Conservation (phyloP, 2,797 vertebrate genomes). For the Lithobates pipiens region DNA sequence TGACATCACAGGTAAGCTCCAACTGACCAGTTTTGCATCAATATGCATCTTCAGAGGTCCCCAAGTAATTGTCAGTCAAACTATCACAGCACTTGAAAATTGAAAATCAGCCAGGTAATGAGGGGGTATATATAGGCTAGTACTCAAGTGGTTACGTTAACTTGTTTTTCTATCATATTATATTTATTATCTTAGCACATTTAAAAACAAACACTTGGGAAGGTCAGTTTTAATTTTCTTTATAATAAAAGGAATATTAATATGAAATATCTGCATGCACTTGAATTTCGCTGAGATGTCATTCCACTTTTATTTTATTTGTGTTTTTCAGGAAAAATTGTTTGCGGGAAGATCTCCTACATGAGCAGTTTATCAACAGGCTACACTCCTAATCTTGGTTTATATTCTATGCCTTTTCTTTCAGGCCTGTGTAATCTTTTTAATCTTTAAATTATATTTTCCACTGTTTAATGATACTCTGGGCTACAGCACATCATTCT, state of each 20-base stretch:
- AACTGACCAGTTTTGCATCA: too few relatives aligned
- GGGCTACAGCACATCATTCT: conserved; percentile 2
- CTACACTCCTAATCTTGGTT: conserved; percentile 28
- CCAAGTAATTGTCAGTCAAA: too few relatives aligned
- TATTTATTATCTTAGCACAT: too few relatives aligned
- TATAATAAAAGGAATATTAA: too few relatives aligned
- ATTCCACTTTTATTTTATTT: not conserved
- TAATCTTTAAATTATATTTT: conserved; percentile 59
- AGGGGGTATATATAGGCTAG: too few relatives aligned
- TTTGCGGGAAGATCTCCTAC: conserved; percentile 47
- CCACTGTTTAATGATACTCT: conserved; percentile 27
- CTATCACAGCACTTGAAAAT: too few relatives aligned
- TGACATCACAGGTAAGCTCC: too few relatives aligned
- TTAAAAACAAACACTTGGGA: not conserved
- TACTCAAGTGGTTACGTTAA: too few relatives aligned
- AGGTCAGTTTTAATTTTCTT: not conserved
- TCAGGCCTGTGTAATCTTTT: conserved; percentile 31
- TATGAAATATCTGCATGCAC: not conserved
- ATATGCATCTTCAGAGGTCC: too few relatives aligned
- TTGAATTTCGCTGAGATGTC: not conserved
- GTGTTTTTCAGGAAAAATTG: conserved; percentile 45
- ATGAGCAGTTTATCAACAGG: conserved; percentile 56
- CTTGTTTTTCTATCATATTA: too few relatives aligned
- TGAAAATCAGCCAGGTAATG: too few relatives aligned
- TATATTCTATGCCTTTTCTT: conserved; percentile 10